Conservation (phyloP, 2,113 vertebrate genomes). For the Gracilinanus agilis region DNA sequence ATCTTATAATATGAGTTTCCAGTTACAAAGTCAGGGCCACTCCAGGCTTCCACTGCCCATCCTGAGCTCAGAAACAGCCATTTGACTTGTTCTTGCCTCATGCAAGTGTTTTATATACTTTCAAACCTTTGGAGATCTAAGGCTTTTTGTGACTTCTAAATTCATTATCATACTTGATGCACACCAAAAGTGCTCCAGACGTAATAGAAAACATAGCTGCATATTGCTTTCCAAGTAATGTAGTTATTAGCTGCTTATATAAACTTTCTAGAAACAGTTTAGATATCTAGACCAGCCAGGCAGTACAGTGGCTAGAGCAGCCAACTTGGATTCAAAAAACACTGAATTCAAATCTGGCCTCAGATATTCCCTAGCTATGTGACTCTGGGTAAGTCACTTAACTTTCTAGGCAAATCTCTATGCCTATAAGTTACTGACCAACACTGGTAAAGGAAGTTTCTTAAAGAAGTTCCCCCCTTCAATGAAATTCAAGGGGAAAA, state of each 20-base stretch:
- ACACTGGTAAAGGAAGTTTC: background rate
- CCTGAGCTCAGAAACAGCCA: conserved; percentile 30
- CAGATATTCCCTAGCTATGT: background rate
- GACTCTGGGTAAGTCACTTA: background rate
- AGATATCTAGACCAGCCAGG: background rate
- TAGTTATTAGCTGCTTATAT: background rate
- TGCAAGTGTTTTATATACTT: background rate
- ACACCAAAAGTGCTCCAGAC: background rate
- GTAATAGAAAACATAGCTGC: background rate
- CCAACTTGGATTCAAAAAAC: background rate
- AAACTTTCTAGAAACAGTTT: background rate
- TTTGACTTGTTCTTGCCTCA: background rate
- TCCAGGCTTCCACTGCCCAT: background rate
- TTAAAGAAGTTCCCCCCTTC: background rate
- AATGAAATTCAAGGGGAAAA: background rate
- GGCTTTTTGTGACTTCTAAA: background rate
- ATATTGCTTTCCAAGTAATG: background rate
- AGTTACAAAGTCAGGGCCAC: conserved; percentile 18
- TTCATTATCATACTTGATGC: background rate
- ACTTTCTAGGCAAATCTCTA: background rate
- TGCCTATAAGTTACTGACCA: background rate
- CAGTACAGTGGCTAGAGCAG: too few relatives aligned
- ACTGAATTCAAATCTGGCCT: background rate
- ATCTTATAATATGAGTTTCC: conserved; percentile 34
- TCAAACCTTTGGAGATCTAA: background rate